These are phyloP conservation scores for Aphidoletes aphidimyza DNA, from an alignment of 2,888 invertebrate species.

Conservation along the genomic window DNA sequence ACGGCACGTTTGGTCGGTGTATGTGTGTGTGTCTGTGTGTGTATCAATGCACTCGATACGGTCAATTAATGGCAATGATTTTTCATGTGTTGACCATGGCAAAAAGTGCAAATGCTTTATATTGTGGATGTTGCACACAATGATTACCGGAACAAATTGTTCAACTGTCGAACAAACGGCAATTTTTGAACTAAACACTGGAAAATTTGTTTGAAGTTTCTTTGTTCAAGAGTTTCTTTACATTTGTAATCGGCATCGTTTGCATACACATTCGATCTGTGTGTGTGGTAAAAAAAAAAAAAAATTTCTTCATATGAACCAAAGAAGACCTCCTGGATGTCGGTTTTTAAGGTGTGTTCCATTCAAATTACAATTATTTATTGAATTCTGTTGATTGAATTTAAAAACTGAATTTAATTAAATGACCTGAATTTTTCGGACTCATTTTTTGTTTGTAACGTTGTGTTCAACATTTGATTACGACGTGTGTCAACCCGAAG, in stretches of 20 bases:
- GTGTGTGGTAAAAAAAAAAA: not conserved
- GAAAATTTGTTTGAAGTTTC: constrained; percentile 3
- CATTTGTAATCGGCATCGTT: not conserved
- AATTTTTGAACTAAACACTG: not conserved
- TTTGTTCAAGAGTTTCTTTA: not conserved
- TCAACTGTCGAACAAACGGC: not conserved
- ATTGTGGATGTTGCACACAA: not conserved
- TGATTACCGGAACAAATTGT: constrained; percentile 11
- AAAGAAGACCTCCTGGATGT: not conserved
- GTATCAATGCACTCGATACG: not conserved
- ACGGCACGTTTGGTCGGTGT: not conserved
- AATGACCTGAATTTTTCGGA: not conserved
- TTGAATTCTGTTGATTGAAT: too few relatives aligned
- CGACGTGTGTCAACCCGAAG: too few relatives aligned
- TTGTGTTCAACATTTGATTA: too few relatives aligned
- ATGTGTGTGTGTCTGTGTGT: not conserved
- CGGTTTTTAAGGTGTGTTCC: not conserved
- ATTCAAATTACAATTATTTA: too few relatives aligned
- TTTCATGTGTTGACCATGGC: too few relatives aligned
- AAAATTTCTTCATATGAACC: too few relatives aligned
- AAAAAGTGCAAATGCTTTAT: not conserved
- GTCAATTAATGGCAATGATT: constrained; percentile 6
- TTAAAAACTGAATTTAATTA: too few relatives aligned
- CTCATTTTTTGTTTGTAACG: too few relatives aligned
- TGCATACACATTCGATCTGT: not conserved